These are phyloP conservation scores for Myrmophylax atrothorax DNA, from an alignment of 2,113 vertebrate species.

Conservation along the genomic window DNA sequence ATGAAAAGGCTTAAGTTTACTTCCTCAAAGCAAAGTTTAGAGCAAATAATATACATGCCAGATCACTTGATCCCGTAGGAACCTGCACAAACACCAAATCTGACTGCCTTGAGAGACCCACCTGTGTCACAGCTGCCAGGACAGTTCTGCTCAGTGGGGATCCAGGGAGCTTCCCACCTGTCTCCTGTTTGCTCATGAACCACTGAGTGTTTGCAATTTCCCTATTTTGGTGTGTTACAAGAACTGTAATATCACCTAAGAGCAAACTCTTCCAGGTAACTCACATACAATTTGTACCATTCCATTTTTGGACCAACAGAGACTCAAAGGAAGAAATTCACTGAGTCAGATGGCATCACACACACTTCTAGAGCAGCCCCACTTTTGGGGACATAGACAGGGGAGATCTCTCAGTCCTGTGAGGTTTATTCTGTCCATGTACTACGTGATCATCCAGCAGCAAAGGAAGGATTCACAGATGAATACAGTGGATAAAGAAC, in stretches of 20 bases:
- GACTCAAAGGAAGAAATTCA: not conserved
- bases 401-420: not conserved
- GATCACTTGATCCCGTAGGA: not conserved
- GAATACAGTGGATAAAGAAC: not conserved
- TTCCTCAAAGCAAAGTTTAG: not conserved
- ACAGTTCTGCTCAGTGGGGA: not conserved
- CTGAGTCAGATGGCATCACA: not conserved
- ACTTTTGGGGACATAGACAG: not conserved
- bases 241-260: not conserved
- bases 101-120: not conserved
- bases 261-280: not conserved
- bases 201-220: not conserved
- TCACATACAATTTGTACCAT: not conserved
- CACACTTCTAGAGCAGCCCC: not conserved
- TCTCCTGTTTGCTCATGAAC: not conserved
- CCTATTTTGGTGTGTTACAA: not conserved
- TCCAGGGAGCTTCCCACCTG: not conserved
- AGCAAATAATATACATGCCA: not conserved
- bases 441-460: not conserved
- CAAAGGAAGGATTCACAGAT: not conserved
- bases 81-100: not conserved
- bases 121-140: not conserved
- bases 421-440: not conserved
- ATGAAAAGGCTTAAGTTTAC: not conserved
- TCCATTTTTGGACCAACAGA: not conserved